Evolutionary conservation across 2,113 vertebrate genomes (phyloP).

Genomic region (Columbina picui): DNA sequence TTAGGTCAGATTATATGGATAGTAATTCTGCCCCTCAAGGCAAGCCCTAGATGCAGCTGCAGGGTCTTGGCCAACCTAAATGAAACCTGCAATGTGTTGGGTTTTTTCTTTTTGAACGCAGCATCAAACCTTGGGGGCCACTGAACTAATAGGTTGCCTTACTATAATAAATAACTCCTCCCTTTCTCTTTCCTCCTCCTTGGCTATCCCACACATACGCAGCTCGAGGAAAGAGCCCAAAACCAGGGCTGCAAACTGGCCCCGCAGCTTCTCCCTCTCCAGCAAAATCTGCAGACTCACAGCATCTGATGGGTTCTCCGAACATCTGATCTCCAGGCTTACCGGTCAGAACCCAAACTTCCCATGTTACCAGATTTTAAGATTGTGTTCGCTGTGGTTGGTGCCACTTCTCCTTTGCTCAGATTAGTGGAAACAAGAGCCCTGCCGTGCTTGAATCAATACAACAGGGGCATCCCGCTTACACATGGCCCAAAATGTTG

Average conservation of each 20-base stretch:
- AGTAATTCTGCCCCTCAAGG: not conserved
- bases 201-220: not conserved
- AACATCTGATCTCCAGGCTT: not conserved
- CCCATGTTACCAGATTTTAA: not conserved
- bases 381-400: too few species aligned
- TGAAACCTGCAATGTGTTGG: not conserved
- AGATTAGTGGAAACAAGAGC: not conserved
- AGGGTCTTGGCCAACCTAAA: not conserved
- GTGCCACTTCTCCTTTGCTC: not conserved
- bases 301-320: not conserved
- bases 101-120: not conserved
- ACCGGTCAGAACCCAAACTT: not conserved
- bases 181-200: not conserved
- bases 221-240: not conserved
- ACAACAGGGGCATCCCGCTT: not conserved
- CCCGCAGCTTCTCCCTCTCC: not conserved
- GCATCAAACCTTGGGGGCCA: not conserved
- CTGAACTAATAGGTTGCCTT: not conserved
- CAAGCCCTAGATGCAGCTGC: not conserved
- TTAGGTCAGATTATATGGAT: not conserved
- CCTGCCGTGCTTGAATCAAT: not conserved
- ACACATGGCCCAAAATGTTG: not conserved
- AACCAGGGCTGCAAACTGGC: not conserved
- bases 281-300: not conserved
- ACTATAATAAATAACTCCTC: not conserved